Evolutionary conservation across 2,113 vertebrate species (phyloP), one percentile per base, ranked within the genome.

Genomic region (Mustelus asterias): DNA sequence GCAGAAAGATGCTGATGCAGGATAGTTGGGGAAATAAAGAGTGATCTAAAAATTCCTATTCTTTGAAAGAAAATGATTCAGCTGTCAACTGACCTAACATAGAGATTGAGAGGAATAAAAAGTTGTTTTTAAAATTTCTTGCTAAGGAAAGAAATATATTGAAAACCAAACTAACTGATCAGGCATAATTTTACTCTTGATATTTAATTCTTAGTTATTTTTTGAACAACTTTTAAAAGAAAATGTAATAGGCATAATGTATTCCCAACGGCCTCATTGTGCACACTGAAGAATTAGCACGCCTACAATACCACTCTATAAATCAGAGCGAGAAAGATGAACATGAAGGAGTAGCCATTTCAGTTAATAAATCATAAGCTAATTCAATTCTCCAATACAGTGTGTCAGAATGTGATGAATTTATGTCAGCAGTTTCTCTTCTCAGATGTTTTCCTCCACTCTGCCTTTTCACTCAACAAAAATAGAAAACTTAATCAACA

Each of bases 321-420:
- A 95, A 89, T 95, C 96, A 96, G 80, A 95, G 22, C 78, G 33
- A 63, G 60, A 92, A 90, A 94, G 67, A 95, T 14, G 29, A 83
- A 54, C 92, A 72, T 37, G 63, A 95, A 54, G 41, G 22, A 88
- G 78, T 83, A 96, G 44, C 93, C 95, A 70, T 83, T 70, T 54
- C 80, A 78, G 88, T 94, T 65, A 83, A 93, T 96, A 96, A 96
- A 96, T 96, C 94, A 95, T 83, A 96, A 96, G 85, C 92, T 76
- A 96, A 96, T 90, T 95, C 83, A 96, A 95, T 95, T 85, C 58
- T 70, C 67, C 63, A 63, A 96, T 26, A 67, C 65, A 63, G 63
- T 18, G 96, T 80, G 80, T 80, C 54, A 96, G 69, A 88, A 89
- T 86, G 67, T 95, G 80, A 95, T 93, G 92, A 96, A 95, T 96